Evolutionary conservation across 2,888 invertebrate species (phyloP).

Genomic region (Mythimna pallens): DNA sequence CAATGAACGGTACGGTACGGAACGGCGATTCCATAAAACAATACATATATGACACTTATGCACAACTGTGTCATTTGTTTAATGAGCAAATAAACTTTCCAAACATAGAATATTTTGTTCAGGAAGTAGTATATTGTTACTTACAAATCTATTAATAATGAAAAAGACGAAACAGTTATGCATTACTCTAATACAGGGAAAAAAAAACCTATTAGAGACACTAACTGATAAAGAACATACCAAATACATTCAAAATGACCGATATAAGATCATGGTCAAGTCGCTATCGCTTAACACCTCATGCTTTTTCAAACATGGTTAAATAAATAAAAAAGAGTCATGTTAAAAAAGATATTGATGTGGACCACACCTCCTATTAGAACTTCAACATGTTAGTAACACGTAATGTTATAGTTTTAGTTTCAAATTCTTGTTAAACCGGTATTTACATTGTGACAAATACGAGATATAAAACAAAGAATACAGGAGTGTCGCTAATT

Average conservation of each 20-base stretch:
- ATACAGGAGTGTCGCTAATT: neutral
- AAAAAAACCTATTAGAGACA: neutral
- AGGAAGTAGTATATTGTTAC: neutral
- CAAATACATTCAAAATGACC: neutral
- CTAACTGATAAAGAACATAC: neutral
- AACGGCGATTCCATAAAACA: neutral
- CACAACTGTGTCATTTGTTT: neutral
- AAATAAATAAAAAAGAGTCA: neutral
- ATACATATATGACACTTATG: neutral
- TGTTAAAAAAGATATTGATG: neutral
- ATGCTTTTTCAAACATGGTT: neutral
- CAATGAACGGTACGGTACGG: no score
- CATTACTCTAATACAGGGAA: neutral
- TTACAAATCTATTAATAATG: neutral
- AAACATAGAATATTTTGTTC: no score
- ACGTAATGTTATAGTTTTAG: neutral
- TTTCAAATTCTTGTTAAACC: neutral
- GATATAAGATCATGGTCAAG: no score
- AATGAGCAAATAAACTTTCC: neutral
- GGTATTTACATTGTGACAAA: neutral
- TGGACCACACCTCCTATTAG: conserved; percentile 2
- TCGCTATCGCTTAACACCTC: neutral
- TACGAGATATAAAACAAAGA: neutral
- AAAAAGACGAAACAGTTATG: neutral
- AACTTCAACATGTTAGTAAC: conserved; percentile 4